Base-by-base conservation (phyloP, 2,113 vertebrate species). In the Pachycephala philippinensis region DNA sequence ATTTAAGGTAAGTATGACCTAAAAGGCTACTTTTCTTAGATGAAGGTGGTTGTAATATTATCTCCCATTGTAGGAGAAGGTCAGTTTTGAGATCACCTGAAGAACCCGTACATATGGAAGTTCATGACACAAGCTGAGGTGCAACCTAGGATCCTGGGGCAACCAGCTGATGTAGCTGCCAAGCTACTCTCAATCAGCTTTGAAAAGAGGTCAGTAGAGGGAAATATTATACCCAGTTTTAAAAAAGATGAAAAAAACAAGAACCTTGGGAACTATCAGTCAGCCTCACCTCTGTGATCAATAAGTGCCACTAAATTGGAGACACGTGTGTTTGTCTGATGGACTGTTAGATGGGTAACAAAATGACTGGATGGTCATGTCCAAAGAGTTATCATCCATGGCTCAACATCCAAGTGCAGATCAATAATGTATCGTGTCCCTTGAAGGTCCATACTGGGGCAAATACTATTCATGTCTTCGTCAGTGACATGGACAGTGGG, bases 201-300 rank as follows among this genome's bases (percentile, higher is more conserved):
- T n/a, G 33, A 77, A 76, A 80, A 77, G 20, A 5, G 1, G 2
- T 7, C 31, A 49, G 11, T 27, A 69, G 54, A 56, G 28, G 14
- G 12, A 83, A 75, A 84, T 7, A 33, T 40, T 20, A 27, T 9
- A 80, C 2, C 1, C 2, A 42, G 15, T 39, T 84, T 80, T 13
- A 3, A 16, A 76, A 75, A 54, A 20, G 1, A 2, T 37, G 27
- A 5, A 54, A 28, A 28, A 44, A 69, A 23, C 19, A 50, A 40
- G 1, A 5, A 17, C 3, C 2, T 21, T 47, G 6, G 18, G 4
- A 49, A 17, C 4, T 39, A 39, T 37, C 22, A 6, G 1, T 22
- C n/a, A 68, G 9, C 6, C 15, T 44, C 47, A 72, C 3, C 8
- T 68, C 31, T 64, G 39, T 53, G 35, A n/a, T 22, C 35, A 39